Evolutionary conservation across 2,797 vertebrate genomes (phyloP), one percentile per base, ranked within the genome.

Genomic region (Manis crassicaudata): DNA sequence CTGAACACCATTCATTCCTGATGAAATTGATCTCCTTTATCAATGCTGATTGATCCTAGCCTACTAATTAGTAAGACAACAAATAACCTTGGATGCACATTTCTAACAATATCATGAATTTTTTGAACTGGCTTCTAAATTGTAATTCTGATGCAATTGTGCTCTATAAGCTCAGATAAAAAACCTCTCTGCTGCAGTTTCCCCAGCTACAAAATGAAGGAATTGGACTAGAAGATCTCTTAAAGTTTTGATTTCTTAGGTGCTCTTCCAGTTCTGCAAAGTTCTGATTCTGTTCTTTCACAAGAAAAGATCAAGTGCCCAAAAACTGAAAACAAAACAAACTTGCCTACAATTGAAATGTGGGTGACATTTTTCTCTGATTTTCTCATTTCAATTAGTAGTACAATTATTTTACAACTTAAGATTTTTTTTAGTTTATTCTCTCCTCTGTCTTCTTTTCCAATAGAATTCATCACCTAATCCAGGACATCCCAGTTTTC

Each of bases 271-370:
- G 7, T 80, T 72, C 54, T 91, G 35, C 46, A 88, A 80, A 89
- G 60, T 92, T 73, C 70, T 89, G 27, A 76, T 50, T 81, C 50
- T 62, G 52, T 67, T 92, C 11, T 67, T 92, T 93, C 10, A 40
- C 40, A 79, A 91, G 65, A 83, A 86, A 88, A 73, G 92, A 73
- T 52, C 6, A 82, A 72, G 7, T 50, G 23, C 20, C 63, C 68
- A 94, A 86, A 46, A 87, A 68, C 3, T 67, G 63, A 91, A 96
- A 91, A 94, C 23, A 95, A 73, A 92, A 90, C 56, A 46, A 86
- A 62, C 52, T 35, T 60, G 2, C 40, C 40, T 73, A 40, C 7
- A 84, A n/a, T 68, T 67, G 29, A 96, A 84, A 85, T 76, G 27
- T 58, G n/a, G 12, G 17, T 95, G 58, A 60, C 20, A 82, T 83